phyloP scores from a whole-genome alignment of 2,888 invertebrate species.

The Phalera bucephala region DNA sequence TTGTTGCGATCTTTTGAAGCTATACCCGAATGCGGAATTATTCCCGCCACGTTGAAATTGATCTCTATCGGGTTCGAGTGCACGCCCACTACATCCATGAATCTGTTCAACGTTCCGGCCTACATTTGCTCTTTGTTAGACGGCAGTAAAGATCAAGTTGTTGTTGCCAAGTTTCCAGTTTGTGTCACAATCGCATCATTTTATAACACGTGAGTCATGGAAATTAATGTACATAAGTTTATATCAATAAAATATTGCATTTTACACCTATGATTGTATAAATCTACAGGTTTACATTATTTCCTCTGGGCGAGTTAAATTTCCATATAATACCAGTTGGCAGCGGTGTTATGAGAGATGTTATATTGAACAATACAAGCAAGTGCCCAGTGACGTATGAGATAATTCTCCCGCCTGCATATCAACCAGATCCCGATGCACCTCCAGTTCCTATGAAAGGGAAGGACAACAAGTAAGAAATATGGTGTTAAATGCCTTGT shows the following conservation, averaged over 20 bases:
- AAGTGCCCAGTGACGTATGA: slow-evolving; percentile 81
- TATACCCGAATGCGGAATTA: slow-evolving; percentile 55
- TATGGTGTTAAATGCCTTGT: too few species aligned
- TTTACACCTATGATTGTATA: neutral
- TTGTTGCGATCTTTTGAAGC: slow-evolving; percentile 62
- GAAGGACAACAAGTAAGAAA: slow-evolving; percentile 58
- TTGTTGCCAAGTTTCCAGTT: slow-evolving; percentile 74
- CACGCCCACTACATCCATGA: slow-evolving; percentile 68
- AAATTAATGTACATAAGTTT: slow-evolving; percentile 1
- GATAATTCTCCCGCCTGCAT: slow-evolving; percentile 58
- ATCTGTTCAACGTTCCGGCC: slow-evolving; percentile 64
- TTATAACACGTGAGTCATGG: slow-evolving; percentile 67
- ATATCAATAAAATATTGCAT: neutral
- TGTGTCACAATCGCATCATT: slow-evolving; percentile 71
- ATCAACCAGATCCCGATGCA: slow-evolving; percentile 41
- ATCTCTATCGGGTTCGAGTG: slow-evolving; percentile 62
- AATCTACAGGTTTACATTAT: slow-evolving; percentile 76
- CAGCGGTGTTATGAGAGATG: slow-evolving; percentile 73
- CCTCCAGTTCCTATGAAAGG: slow-evolving; percentile 28
- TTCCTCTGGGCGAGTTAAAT: slow-evolving; percentile 81
- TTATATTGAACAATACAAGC: slow-evolving; percentile 84
- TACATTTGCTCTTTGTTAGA: slow-evolving; percentile 71
- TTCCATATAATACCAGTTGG: slow-evolving; percentile 83
- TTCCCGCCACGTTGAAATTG: slow-evolving; percentile 53
- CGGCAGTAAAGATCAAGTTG: slow-evolving; percentile 67